These are phyloP conservation scores for Operophtera brumata DNA, from an alignment of 2,888 invertebrate species.

Conservation along the genomic window DNA sequence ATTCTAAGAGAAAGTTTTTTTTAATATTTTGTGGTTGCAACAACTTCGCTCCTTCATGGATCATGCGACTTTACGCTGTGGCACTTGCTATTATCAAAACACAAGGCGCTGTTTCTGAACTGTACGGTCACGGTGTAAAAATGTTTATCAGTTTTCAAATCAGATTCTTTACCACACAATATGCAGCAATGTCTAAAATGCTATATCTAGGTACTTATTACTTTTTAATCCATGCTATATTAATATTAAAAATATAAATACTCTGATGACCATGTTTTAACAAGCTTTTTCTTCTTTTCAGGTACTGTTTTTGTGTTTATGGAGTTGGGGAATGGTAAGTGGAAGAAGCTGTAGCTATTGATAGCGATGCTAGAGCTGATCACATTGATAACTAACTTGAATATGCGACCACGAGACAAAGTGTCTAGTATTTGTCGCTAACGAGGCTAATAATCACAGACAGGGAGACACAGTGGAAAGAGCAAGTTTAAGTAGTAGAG, in stretches of 20 bases:
- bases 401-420: slow-evolving; percentile 1
- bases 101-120: slow-evolving; percentile 43
- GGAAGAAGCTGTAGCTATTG: background rate
- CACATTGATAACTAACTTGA: background rate
- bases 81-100: slow-evolving; percentile 40
- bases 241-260: too few species aligned
- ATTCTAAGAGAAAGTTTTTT: slow-evolving; percentile 4
- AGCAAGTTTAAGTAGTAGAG: background rate
- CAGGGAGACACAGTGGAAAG: slow-evolving; percentile 21
- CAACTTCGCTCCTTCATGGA: slow-evolving; percentile 13
- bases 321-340: background rate
- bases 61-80: background rate
- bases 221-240: too few species aligned
- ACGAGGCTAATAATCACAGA: slow-evolving; percentile 39
- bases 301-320: background rate
- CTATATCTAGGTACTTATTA: too few species aligned
- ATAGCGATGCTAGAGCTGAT: background rate
- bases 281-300: slow-evolving; percentile 3
- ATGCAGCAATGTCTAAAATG: too few species aligned
- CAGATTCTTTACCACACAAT: too few species aligned
- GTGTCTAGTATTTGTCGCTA: slow-evolving; percentile 28
- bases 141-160: too few species aligned
- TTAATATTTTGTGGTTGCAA: background rate
- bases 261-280: background rate
- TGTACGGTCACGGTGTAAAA: too few species aligned